Percentiles rank a stretch among this genome's conserved stretches.
These are phyloP conservation scores for Argyresthia albistria DNA, from an alignment of 2,888 invertebrate species.

Conservation along the genomic window DNA sequence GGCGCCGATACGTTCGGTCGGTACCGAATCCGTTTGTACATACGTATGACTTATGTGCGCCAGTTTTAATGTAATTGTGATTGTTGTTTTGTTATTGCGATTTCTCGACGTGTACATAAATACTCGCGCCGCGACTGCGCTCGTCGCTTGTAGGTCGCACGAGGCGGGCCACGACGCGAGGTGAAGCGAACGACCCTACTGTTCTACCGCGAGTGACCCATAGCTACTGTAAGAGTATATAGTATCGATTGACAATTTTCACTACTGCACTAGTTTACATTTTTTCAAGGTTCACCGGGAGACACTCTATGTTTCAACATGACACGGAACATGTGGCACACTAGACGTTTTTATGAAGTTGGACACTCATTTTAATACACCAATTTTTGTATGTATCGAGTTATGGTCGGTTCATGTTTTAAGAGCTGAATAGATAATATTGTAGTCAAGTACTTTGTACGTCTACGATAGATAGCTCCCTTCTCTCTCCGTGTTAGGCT, in stretches of 20 bases:
- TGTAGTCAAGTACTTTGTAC: constrained; percentile 56
- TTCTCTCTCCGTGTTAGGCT: constrained; percentile 66
- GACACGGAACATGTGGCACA: constrained; percentile 30
- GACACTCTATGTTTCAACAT: constrained; percentile 54
- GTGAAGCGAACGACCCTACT: constrained; percentile 13
- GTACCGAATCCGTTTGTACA: constrained; percentile 55
- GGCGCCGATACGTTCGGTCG: constrained; percentile 48
- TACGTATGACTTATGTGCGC: constrained; percentile 40
- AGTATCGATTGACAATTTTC: constrained; percentile 46
- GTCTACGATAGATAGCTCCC: constrained; percentile 50
- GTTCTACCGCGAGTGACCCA: constrained; percentile 30
- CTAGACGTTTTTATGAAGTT: constrained; percentile 53
- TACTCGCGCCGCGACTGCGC: constrained; percentile 41
- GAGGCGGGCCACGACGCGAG: background rate
- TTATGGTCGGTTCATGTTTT: constrained; percentile 45
- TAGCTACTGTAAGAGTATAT: constrained; percentile 26
- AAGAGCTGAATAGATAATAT: constrained; percentile 57
- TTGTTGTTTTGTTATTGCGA: constrained; percentile 62
- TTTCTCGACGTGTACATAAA: constrained; percentile 59
- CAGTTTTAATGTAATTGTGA: constrained; percentile 48
- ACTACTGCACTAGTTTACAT: constrained; percentile 58
- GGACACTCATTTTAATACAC: constrained; percentile 60
- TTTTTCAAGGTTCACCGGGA: constrained; percentile 43
- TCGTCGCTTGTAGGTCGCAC: constrained; percentile 31
- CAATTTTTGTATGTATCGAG: constrained; percentile 54